A percentile compares a stretch with the other conserved stretches of the same genome.
Evolutionary conservation across 2,888 invertebrate genomes (phyloP).

Genomic region (Patella depressa): DNA sequence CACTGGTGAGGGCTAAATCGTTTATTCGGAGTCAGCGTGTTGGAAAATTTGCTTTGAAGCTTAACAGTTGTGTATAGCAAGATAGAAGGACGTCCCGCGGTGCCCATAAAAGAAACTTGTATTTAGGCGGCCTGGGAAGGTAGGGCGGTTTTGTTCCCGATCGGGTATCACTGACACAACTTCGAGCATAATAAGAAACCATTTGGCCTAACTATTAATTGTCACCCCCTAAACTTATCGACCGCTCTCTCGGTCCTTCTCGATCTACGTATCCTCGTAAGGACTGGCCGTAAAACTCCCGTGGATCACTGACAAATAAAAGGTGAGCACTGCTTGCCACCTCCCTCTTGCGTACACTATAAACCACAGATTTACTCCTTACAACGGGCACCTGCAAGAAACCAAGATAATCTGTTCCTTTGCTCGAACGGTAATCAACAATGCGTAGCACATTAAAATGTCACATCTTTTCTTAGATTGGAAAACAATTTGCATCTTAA

Average conservation of each 20-base stretch:
- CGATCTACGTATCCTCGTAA: background rate
- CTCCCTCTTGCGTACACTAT: no score
- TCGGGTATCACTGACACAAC: conserved; percentile 23
- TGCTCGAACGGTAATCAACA: background rate
- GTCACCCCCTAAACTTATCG: conserved; percentile 5
- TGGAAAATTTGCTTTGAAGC: conserved; percentile 25
- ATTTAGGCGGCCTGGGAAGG: conserved; percentile 16
- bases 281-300: background rate
- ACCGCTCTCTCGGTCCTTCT: no score
- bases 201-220: conserved; percentile 24
- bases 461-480: conserved; percentile 1
- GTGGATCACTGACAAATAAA: background rate
- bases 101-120: conserved; percentile 15
- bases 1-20: conserved; percentile 14
- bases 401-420: background rate
- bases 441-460: conserved; percentile 5
- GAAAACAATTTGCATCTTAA: background rate
- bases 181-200: conserved; percentile 20
- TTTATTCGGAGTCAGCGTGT: conserved; percentile 18
- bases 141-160: conserved; percentile 14
- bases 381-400: conserved; percentile 2
- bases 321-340: background rate
- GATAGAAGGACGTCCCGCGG: conserved; percentile 11
- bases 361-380: background rate
- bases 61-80: conserved; percentile 7